Conservation (phyloP, 2,888 invertebrate species). For the Subacronicta megacephala region DNA sequence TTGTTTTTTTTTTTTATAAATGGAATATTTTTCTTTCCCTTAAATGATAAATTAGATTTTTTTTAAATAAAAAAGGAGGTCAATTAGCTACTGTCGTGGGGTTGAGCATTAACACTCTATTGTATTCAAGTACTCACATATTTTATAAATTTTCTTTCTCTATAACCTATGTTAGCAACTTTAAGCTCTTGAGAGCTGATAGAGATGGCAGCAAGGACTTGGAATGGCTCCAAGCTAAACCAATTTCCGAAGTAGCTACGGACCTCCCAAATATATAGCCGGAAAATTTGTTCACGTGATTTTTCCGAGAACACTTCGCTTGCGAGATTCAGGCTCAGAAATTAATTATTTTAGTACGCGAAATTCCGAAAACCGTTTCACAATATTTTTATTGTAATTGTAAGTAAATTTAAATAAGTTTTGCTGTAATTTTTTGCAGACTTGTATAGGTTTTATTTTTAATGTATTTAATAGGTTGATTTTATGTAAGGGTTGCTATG, state of each 20-base stretch:
- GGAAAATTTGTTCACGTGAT: neutral
- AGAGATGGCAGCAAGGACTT: conserved; percentile 10
- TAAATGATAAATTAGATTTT: too few species aligned
- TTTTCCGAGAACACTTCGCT: neutral
- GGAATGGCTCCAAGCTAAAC: conserved; percentile 20
- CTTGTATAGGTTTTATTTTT: neutral
- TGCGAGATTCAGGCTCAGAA: conserved; percentile 26
- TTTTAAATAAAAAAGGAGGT: conserved; percentile 40
- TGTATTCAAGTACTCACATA: too few species aligned
- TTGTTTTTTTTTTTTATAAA: too few species aligned
- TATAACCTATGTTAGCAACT: too few species aligned
- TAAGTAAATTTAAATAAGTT: fast-evolving
- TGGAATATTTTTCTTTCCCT: too few species aligned
- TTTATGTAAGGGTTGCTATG: neutral
- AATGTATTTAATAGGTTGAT: neutral
- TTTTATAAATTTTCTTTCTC: too few species aligned
- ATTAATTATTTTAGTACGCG: conserved; percentile 4
- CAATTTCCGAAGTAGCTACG: conserved; percentile 32
- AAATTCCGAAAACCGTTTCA: neutral
- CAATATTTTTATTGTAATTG: neutral
- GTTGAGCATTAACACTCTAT: too few species aligned
- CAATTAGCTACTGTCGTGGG: conserved; percentile 18
- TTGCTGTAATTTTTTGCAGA: conserved; percentile 1
- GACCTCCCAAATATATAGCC: conserved; percentile 13
- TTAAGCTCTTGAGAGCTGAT: neutral